A percentile compares a stretch with the other conserved stretches of the same genome.
These are phyloP conservation scores for Siniperca chuatsi DNA, from an alignment of 2,113 vertebrate genomes.

Conservation along the genomic window DNA sequence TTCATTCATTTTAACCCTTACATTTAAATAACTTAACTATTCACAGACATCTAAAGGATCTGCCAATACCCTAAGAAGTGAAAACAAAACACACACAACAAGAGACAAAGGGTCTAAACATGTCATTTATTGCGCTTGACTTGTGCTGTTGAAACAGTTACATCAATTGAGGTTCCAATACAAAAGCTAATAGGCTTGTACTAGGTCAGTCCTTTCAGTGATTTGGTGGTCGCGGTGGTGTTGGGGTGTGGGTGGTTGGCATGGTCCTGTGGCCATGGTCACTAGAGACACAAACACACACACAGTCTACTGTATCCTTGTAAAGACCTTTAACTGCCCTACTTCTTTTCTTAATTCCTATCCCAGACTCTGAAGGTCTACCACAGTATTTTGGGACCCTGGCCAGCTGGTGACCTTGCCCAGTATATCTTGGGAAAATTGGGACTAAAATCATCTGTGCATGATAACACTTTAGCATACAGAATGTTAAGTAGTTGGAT, in stretches of 20 bases:
- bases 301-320: conserved; percentile 3
- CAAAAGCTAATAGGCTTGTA: conserved; percentile 60
- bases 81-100: conserved; percentile 15
- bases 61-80: neutral
- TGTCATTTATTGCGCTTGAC: conserved; percentile 66
- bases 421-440: neutral
- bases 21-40: neutral
- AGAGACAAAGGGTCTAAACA: conserved; percentile 43
- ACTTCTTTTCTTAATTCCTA: neutral
- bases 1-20: neutral
- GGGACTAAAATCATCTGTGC: neutral
- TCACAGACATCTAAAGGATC: neutral
- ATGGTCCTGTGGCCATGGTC: conserved; percentile 25
- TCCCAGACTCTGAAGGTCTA: neutral
- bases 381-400: neutral
- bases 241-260: neutral
- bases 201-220: conserved; percentile 50
- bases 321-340: neutral
- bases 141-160: conserved; percentile 60
- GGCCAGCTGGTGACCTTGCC: neutral
- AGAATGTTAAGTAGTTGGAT: neutral
- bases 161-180: conserved; percentile 53
- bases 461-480: neutral
- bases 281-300: conserved; percentile 20
- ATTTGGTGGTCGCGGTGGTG: neutral